A percentile compares a stretch with the other conserved stretches of the same genome.
phyloP scores from a whole-genome alignment of 2,888 invertebrate species.

The Catocala nupta region DNA sequence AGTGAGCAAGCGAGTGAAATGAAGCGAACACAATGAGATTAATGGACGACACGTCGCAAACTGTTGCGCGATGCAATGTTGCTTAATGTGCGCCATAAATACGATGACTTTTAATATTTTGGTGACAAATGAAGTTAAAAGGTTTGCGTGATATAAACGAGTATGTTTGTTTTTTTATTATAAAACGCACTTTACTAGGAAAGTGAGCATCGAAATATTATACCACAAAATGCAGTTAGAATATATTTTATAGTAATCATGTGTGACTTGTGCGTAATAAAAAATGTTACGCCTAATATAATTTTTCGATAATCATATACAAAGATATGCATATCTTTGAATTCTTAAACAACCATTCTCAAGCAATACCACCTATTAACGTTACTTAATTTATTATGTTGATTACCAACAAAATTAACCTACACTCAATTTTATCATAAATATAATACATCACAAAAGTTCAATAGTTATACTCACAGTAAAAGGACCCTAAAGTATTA shows the following conservation, averaged over 20 bases:
- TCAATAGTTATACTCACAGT: neutral
- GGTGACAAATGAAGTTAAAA: conserved; percentile 7
- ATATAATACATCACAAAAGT: too few relatives aligned
- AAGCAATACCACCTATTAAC: too few relatives aligned
- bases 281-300: too few relatives aligned
- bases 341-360: too few relatives aligned
- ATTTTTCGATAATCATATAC: too few relatives aligned
- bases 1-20: conserved; percentile 58
- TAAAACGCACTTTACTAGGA: neutral
- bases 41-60: conserved; percentile 66
- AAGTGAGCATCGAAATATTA: too few relatives aligned
- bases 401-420: too few relatives aligned
- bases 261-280: too few relatives aligned
- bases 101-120: conserved; percentile 32
- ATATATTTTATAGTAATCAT: too few relatives aligned
- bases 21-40: conserved; percentile 74
- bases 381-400: too few relatives aligned
- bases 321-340: too few relatives aligned
- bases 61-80: conserved; percentile 54
- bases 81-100: conserved; percentile 38
- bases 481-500: neutral
- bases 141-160: neutral
- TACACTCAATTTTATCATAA: neutral
- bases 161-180: neutral
- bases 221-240: too few relatives aligned